Percentiles rank a stretch among this genome's conserved stretches.
Evolutionary conservation across 2,113 vertebrate species (phyloP).

Genomic region (Sphyrna mokarran): DNA sequence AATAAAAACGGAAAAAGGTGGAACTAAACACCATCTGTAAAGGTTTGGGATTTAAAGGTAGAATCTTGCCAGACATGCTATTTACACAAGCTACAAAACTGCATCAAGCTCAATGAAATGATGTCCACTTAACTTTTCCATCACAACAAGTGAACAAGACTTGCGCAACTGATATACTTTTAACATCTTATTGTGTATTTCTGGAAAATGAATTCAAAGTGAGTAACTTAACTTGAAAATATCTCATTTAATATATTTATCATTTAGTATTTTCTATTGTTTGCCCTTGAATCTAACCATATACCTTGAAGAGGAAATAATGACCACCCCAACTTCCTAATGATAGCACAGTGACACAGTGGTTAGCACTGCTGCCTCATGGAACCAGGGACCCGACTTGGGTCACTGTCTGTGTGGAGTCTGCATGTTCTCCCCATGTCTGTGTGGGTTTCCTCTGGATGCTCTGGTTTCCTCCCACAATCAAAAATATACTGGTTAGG

Average conservation of each 20-base stretch:
- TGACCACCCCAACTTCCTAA: background rate
- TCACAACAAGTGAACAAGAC: background rate
- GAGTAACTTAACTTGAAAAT: background rate
- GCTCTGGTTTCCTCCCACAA: no score
- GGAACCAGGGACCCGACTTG: no score
- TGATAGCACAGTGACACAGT: no score
- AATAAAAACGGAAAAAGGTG: background rate
- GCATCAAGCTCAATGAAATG: background rate
- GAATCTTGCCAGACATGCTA: slow-evolving; percentile 20
- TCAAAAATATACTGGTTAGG: no score
- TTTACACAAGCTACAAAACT: slow-evolving; percentile 18
- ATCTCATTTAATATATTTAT: background rate
- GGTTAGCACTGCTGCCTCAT: no score
- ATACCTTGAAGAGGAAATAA: background rate
- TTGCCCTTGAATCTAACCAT: background rate
- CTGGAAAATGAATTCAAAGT: background rate
- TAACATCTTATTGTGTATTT: background rate
- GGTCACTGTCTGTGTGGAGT: no score
- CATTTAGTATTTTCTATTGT: background rate
- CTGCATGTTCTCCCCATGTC: no score
- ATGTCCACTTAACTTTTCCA: background rate
- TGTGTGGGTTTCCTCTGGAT: no score
- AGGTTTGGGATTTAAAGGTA: background rate
- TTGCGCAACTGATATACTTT: background rate
- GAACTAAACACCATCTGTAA: slow-evolving; percentile 20